Evolutionary conservation across 2,797 vertebrate genomes (phyloP).

Genomic region (Cebuella pygmaea): DNA sequence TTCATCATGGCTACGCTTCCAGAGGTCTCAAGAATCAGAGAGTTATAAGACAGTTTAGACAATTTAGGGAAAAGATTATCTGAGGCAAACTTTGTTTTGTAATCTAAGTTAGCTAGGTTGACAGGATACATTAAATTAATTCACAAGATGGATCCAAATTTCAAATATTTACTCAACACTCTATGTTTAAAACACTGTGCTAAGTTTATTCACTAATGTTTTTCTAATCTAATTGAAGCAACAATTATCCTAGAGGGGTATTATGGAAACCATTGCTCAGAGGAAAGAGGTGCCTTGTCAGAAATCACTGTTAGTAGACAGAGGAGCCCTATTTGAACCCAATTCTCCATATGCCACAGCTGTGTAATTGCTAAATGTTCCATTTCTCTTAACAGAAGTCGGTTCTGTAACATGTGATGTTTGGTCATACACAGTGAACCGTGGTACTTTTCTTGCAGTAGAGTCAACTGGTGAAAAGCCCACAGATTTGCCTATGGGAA

Average conservation of each 20-base stretch:
- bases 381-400: neutral
- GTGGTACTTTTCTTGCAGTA: neutral
- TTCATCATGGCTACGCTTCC: neutral
- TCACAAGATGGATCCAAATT: neutral
- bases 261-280: neutral
- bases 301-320: neutral
- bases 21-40: neutral
- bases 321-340: neutral
- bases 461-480: neutral
- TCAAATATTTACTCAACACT: neutral
- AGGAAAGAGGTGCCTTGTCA: neutral
- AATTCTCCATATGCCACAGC: neutral
- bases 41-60: conserved; percentile 5
- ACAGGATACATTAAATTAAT: neutral
- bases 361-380: neutral
- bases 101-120: neutral
- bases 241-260: neutral
- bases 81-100: neutral
- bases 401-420: neutral
- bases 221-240: neutral
- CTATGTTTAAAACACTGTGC: neutral
- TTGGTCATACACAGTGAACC: neutral
- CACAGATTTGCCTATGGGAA: neutral
- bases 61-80: neutral
- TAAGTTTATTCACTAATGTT: neutral